Percentiles rank a stretch among this genome's conserved stretches.
Conservation (phyloP, 2,797 vertebrate species). For the Rhynchonycteris naso region DNA sequence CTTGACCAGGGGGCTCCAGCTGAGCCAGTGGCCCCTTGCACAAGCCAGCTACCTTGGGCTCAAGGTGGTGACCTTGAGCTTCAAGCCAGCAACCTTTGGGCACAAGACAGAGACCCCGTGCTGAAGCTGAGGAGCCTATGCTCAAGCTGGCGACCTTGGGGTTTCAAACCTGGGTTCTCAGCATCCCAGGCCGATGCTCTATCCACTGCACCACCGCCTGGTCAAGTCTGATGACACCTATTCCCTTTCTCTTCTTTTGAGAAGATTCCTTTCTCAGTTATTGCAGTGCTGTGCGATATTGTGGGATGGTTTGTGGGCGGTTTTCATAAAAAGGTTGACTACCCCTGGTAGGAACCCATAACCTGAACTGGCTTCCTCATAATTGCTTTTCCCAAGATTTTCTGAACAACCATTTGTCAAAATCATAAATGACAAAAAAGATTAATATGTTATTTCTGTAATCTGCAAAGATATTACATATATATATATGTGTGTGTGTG, state of each 20-base stretch:
- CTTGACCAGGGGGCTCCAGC: too few relatives aligned
- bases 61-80: too few relatives aligned
- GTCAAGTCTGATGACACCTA: neutral
- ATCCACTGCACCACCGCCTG: too few relatives aligned
- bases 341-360: neutral
- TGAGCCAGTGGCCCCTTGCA: too few relatives aligned
- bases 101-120: too few relatives aligned
- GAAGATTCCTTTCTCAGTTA: neutral
- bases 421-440: neutral
- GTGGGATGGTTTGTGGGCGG: neutral
- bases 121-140: too few relatives aligned
- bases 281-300: neutral
- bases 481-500: neutral
- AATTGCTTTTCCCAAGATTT: neutral
- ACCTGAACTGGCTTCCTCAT: neutral
- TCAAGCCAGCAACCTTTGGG: too few relatives aligned
- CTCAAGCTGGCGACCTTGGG: too few relatives aligned
- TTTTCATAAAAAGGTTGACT: too few relatives aligned
- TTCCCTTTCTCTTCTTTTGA: neutral
- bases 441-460: conserved; percentile 5
- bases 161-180: too few relatives aligned
- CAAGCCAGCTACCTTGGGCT: too few relatives aligned
- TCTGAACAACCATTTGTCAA: conserved; percentile 25
- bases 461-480: neutral
- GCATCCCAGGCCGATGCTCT: too few relatives aligned